These are phyloP conservation scores for Glyptemys insculpta DNA, from an alignment of 2,797 vertebrate genomes.

Conservation along the genomic window DNA sequence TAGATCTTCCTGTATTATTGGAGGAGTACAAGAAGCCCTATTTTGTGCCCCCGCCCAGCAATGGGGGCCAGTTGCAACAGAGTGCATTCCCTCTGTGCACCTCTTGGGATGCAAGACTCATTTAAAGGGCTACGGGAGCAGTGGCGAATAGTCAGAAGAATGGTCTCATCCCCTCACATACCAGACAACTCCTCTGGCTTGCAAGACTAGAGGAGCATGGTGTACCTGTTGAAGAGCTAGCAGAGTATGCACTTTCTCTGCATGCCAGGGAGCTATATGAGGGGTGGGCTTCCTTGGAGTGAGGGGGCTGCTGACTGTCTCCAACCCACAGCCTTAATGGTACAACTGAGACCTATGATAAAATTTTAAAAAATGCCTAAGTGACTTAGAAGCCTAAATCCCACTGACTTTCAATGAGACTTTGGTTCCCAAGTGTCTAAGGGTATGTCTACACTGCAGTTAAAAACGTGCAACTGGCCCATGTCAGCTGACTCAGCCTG, in stretches of 20 bases:
- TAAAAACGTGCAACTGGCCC: neutral
- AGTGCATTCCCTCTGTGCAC: neutral
- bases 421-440: neutral
- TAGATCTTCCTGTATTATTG: neutral
- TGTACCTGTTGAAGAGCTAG: neutral
- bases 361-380: neutral
- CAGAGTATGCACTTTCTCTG: neutral
- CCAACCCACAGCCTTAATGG: neutral
- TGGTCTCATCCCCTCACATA: neutral
- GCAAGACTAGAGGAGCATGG: neutral
- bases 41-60: neutral
- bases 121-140: neutral
- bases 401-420: neutral
- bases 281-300: neutral
- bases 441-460: neutral
- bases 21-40: neutral
- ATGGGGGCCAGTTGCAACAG: neutral
- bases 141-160: neutral
- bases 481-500: neutral
- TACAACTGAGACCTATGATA: neutral
- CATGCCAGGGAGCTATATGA: neutral
- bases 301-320: rapidly evolving
- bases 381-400: neutral
- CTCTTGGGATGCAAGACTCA: neutral
- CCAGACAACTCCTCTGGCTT: neutral